Conservation (phyloP, 1,140 invertebrate genomes). For the Aphelinus atriplicis region DNA sequence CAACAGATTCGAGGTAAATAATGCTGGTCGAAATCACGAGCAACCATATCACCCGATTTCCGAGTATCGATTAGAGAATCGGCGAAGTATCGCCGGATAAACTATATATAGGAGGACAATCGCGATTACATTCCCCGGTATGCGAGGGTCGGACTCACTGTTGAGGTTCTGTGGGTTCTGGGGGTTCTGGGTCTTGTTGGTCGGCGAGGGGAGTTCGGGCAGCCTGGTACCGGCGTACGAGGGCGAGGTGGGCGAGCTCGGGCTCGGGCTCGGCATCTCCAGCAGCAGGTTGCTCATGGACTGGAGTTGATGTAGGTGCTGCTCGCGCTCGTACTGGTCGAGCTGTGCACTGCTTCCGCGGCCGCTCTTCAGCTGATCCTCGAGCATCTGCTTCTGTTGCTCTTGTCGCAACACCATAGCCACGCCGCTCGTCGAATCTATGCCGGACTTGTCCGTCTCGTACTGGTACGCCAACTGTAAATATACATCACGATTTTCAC, state of each 20-base stretch:
- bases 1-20: no score
- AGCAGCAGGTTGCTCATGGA: constrained; percentile 54
- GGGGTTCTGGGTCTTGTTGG: constrained; percentile 9
- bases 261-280: constrained; percentile 44
- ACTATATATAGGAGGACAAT: no score
- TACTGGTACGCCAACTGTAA: constrained; percentile 26
- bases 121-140: no score
- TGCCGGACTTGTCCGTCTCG: neutral
- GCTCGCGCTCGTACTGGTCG: constrained; percentile 44
- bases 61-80: no score
- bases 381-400: neutral
- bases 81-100: no score
- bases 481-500: neutral
- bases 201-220: constrained; percentile 19
- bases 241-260: constrained; percentile 22
- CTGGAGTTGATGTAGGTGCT: constrained; percentile 52
- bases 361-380: neutral
- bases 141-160: neutral
- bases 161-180: neutral
- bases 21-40: no score
- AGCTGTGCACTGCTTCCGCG: constrained; percentile 42
- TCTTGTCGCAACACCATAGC: neutral
- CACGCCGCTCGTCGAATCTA: no score
- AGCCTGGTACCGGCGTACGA: constrained; percentile 18
- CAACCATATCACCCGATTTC: no score